Evolutionary conservation across 1,140 invertebrate species (phyloP), one percentile per base, ranked within the genome.

Genomic region (Steinernema feltiae): DNA sequence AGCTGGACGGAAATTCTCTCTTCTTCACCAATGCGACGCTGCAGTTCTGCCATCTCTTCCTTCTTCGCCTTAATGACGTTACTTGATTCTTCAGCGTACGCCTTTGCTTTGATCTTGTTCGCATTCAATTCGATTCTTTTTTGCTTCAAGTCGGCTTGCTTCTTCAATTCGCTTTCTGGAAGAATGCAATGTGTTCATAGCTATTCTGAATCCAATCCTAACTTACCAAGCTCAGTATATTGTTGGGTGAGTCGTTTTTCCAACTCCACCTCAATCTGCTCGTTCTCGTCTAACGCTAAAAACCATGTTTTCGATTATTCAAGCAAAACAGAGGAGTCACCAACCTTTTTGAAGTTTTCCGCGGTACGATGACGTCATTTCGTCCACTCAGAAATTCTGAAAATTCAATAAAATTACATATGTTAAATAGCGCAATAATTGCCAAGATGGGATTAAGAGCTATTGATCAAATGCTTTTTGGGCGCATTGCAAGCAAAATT

Each of bases 281-380:
- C 53, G 53, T 63, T 63, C 2, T 63, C 53, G 53, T 41, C 35
- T 41, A 41, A n/a, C n/a, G n/a, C n/a, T n/a, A n/a, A n/a, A n/a
- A n/a, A n/a, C n/a, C n/a, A n/a, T n/a, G n/a, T n/a, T n/a, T n/a
- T n/a, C n/a, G n/a, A n/a, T n/a, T n/a, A n/a, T n/a, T n/a, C n/a
- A n/a, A n/a, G n/a, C n/a, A n/a, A n/a, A n/a, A n/a, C n/a, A n/a
- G n/a, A n/a, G n/a, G n/a, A n/a, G n/a, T n/a, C n/a, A n/a, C n/a
- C n/a, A n/a, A n/a, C n/a, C n/a, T n/a, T n/a, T n/a, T n/a, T n/a
- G n/a, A n/a, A n/a, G n/a, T n/a, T n/a, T n/a, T n/a, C n/a, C n/a
- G n/a, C n/a, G n/a, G n/a, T n/a, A n/a, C n/a, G n/a, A n/a, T n/a
- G n/a, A n/a, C n/a, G n/a, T n/a, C n/a, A n/a, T n/a, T n/a, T n/a